phyloP scores from a whole-genome alignment of 53 echinoderm and acorn worm species.

The Hippasteria phrygiana region DNA sequence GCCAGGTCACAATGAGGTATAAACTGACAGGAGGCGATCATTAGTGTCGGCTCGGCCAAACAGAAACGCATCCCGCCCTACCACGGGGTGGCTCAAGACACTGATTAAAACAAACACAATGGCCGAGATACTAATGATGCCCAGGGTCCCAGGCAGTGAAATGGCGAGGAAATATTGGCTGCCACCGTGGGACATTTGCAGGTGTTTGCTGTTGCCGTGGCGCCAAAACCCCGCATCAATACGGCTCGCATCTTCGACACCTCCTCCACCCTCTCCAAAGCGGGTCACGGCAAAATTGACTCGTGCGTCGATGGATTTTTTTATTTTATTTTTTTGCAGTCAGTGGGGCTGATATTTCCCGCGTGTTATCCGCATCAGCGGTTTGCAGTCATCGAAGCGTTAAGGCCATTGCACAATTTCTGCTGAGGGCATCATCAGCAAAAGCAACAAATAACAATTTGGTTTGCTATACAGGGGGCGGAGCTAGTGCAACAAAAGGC shows the following conservation, averaged over 20 bases:
- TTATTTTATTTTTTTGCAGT: too few species aligned
- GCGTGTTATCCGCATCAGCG: background rate
- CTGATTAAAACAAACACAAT: conserved; percentile 40
- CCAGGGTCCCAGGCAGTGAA: background rate
- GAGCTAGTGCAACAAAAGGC: too few species aligned
- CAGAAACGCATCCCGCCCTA: background rate
- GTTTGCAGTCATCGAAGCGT: background rate
- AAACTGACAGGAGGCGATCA: background rate
- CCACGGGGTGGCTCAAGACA: background rate
- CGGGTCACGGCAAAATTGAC: too few species aligned
- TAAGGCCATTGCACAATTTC: background rate
- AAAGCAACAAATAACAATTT: too few species aligned
- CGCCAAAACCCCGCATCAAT: background rate
- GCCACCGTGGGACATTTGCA: conserved; percentile 5
- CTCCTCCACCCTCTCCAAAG: background rate
- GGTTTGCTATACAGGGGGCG: too few species aligned
- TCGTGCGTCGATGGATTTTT: background rate
- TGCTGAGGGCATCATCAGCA: too few species aligned
- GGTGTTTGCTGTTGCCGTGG: conserved; percentile 2
- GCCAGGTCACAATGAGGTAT: background rate
- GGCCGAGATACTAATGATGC: background rate
- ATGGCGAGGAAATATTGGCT: background rate
- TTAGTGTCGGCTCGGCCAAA: background rate
- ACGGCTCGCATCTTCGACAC: background rate
- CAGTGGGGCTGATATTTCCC: too few species aligned